Conservation (phyloP, 2,113 vertebrate species). For the Mormoops blainvillei region DNA sequence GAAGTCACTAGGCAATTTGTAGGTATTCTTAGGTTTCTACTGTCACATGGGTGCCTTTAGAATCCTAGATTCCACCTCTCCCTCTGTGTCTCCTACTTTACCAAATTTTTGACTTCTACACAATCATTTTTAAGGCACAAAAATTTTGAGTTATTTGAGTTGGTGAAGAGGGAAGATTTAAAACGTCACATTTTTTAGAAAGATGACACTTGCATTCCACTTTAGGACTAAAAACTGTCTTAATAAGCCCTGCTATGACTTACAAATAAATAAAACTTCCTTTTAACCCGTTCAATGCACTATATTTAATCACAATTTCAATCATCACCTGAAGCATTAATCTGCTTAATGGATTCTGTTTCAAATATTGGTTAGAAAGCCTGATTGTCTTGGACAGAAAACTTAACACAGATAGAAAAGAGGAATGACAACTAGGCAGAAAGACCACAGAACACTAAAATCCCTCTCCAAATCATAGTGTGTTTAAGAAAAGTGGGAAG, state of each 20-base stretch:
- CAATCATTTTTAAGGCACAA: not conserved
- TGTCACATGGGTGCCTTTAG: not conserved
- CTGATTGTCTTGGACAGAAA: not conserved
- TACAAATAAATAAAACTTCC: conserved; percentile 20
- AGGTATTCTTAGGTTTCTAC: not conserved
- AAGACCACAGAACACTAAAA: not conserved
- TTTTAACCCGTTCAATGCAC: not conserved
- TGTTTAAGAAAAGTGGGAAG: not conserved
- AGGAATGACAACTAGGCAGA: not conserved
- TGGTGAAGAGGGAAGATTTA: not conserved
- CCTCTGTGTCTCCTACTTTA: not conserved
- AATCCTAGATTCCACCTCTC: not conserved
- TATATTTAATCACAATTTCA: not conserved
- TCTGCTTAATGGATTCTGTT: not conserved
- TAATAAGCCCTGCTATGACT: not conserved
- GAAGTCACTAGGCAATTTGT: not conserved
- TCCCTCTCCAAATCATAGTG: not conserved
- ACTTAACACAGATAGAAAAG: not conserved
- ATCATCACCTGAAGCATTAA: not conserved
- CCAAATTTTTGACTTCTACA: not conserved
- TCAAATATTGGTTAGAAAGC: not conserved
- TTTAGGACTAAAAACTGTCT: not conserved
- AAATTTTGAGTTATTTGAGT: not conserved
- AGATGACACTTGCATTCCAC: not conserved
- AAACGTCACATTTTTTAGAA: conserved; percentile 14